Percentiles rank a stretch among this genome's conserved stretches.
Evolutionary conservation across 2,113 vertebrate genomes (phyloP).

Genomic region (Bostrychus sinensis): DNA sequence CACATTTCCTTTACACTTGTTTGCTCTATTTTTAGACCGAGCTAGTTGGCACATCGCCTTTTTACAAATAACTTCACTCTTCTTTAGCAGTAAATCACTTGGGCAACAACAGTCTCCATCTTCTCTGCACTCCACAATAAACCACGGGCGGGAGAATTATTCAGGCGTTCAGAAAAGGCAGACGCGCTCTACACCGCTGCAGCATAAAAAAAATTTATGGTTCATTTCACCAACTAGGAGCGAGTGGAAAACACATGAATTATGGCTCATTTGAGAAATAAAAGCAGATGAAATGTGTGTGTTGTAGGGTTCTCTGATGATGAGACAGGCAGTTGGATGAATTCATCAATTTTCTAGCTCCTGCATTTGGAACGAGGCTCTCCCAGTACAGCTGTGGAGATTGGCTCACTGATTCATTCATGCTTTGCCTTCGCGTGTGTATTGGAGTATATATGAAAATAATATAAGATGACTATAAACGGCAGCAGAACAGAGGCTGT

Average conservation of each 20-base stretch:
- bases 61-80: background rate
- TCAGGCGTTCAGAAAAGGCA: constrained; percentile 42
- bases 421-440: too few species aligned
- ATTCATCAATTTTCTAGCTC: constrained; percentile 18
- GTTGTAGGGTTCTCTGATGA: constrained; percentile 26
- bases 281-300: constrained; percentile 51
- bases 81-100: constrained; percentile 45
- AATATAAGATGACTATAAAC: background rate
- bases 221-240: constrained; percentile 56
- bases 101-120: constrained; percentile 32
- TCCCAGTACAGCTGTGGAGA: constrained; percentile 26
- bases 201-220: constrained; percentile 59
- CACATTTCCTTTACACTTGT: background rate
- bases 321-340: constrained; percentile 2
- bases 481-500: background rate
- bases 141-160: constrained; percentile 32
- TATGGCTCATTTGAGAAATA: constrained; percentile 49
- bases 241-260: constrained; percentile 63
- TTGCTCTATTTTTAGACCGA: background rate
- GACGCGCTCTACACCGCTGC: constrained; percentile 38
- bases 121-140: background rate
- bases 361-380: constrained; percentile 6
- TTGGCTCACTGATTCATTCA: constrained; percentile 48
- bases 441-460: constrained; percentile 4
- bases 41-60: background rate